These are phyloP conservation scores for Cnemophilus loriae DNA, from an alignment of 2,113 vertebrate species.

Conservation along the genomic window DNA sequence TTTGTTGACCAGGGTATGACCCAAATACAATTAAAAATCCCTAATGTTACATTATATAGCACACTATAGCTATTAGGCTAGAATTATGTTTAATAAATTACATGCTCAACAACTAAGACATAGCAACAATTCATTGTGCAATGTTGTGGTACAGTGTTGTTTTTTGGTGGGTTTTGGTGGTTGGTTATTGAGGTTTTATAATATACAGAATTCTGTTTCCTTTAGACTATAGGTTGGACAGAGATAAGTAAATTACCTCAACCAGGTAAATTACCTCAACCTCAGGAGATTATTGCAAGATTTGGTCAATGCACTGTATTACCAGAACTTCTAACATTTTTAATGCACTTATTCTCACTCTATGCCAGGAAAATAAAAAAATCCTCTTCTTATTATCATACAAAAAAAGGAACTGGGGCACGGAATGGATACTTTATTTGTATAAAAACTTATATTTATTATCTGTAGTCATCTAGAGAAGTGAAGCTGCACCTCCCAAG, in stretches of 20 bases:
- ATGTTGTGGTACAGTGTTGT: not conserved
- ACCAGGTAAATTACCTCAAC: too few relatives aligned
- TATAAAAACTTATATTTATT: not conserved
- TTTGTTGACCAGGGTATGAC: not conserved
- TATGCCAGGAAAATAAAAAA: not conserved
- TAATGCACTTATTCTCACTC: not conserved
- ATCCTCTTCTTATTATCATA: not conserved
- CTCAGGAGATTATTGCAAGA: too few relatives aligned
- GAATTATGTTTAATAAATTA: not conserved
- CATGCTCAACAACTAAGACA: not conserved
- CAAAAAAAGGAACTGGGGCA: not conserved
- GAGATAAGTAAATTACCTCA: not conserved
- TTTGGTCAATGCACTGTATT: not conserved
- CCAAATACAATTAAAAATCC: not conserved
- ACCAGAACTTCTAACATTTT: not conserved
- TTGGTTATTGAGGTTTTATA: not conserved
- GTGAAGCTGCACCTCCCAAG: not conserved
- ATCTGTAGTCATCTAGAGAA: not conserved
- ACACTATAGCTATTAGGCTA: not conserved
- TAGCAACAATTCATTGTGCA: not conserved
- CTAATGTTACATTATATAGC: not conserved
- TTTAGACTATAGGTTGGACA: not conserved
- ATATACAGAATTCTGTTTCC: not conserved
- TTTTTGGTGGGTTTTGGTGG: not conserved
- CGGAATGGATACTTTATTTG: not conserved